Evolutionary conservation across 2,113 vertebrate species (phyloP).

Genomic region (Capra hircus): DNA sequence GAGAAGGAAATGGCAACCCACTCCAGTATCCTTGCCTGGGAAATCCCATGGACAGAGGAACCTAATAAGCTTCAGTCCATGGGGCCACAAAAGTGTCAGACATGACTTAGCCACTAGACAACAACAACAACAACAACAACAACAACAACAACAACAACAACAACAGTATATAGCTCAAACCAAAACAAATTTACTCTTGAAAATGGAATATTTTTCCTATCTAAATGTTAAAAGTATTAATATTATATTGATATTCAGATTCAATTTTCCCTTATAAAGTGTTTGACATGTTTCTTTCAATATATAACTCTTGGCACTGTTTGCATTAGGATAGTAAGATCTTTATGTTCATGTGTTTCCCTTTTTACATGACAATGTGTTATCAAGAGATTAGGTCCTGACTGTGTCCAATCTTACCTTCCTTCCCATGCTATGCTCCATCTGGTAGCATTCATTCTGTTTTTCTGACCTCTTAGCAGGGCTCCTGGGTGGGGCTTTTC

Average conservation of each 20-base stretch:
- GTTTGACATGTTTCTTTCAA: constrained; percentile 1
- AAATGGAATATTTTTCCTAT: neutral
- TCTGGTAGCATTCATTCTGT: neutral
- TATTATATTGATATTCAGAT: constrained; percentile 28
- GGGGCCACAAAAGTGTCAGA: neutral
- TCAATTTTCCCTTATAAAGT: neutral
- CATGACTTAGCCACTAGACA: neutral
- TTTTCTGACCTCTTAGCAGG: neutral
- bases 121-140: neutral
- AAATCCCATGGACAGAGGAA: neutral
- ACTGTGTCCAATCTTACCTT: neutral
- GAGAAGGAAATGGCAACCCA: neutral
- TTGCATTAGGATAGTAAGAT: neutral
- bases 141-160: neutral
- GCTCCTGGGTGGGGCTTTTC: neutral
- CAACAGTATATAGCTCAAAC: neutral
- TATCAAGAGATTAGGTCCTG: neutral
- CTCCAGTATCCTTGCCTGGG: neutral
- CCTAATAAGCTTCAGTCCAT: neutral
- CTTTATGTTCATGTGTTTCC: neutral
- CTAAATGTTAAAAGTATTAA: neutral
- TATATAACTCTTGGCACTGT: neutral
- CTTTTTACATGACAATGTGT: neutral
- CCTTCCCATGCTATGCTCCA: neutral
- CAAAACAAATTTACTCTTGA: neutral